Evolutionary conservation across 2,113 vertebrate genomes (phyloP).

Genomic region (Odontophorus gujanensis): DNA sequence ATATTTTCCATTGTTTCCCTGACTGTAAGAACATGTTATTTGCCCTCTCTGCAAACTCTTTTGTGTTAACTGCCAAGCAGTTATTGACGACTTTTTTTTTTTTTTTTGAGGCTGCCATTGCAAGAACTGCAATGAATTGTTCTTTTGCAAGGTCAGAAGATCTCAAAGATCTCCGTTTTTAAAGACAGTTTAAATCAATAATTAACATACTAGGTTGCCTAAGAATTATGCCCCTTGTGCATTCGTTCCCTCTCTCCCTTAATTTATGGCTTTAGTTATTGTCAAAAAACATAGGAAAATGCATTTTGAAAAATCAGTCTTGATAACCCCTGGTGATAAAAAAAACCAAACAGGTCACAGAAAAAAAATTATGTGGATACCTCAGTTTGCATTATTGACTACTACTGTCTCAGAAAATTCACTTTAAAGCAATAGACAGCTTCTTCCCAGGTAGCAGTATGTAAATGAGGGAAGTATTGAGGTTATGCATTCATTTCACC

Average conservation of each 20-base stretch:
- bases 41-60: conserved; percentile 9
- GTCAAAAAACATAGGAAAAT: background rate
- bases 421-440: background rate
- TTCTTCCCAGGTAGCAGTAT: background rate
- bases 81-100: conserved; percentile 56
- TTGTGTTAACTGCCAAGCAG: conserved; percentile 30
- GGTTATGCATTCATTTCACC: background rate
- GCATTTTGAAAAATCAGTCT: conserved; percentile 12
- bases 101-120: conserved; percentile 28
- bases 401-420: conserved; percentile 7
- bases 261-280: conserved; percentile 28
- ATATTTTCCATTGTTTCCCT: background rate
- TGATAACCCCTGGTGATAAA: conserved; percentile 22
- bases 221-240: conserved; percentile 9
- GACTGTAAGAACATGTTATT: background rate
- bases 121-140: conserved; percentile 25
- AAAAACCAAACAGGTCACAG: background rate
- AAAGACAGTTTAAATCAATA: conserved; percentile 36
- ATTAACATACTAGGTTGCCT: background rate
- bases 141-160: conserved; percentile 35
- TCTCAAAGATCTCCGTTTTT: background rate
- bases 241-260: conserved; percentile 24
- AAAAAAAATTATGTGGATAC: conserved; percentile 5
- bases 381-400: conserved; percentile 53
- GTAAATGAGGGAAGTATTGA: conserved; percentile 18